Evolutionary conservation across 1,140 invertebrate genomes (phyloP), one percentile per base, ranked within the genome.

Genomic region (Harlomillsia oculata): DNA sequence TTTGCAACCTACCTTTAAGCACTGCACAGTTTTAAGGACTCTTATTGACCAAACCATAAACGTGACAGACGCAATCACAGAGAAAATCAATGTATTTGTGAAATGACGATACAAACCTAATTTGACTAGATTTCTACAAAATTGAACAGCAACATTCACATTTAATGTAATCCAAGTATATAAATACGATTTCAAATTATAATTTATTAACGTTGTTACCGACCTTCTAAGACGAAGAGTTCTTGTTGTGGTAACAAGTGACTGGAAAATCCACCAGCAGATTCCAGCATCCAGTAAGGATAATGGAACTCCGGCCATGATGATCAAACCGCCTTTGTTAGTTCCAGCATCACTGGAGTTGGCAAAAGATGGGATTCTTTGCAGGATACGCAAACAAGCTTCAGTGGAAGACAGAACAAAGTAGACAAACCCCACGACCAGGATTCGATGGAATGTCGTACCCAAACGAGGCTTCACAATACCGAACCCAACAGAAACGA

Each of bases 41-140:
- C 83, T 84, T 59, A 95, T 81, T 2, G 86, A 88, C 80, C 92
- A 96, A 20, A 93, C 70, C 87, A 95, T 94, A 71, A 91, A 95
- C 45, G 87, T 77, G 43, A 94, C 78, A 2, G 89, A 93, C 16
- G 88, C 83, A 61, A 92, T 72, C 34, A 94, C 87, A 50, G 88
- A 82, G 72, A 94, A 90, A 67, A 89, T 85, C 53, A 96, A 76
- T 13, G 88, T 89, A 73, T 94, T 94, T 29, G 89, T 94, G 71
- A 96, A 96, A 73, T 95, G 87, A 63, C 82, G 78, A 73, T 95
- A 96, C 34, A 96, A 72, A 14, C 82, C 78, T n/a, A 95, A 72
- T 74, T 96, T 96, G 52, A 94, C 84, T 67, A 87, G 75, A 72
- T 90, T 89, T 69, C 81, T 82, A 71, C 41, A 78, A 76, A 28